phyloP scores from a whole-genome alignment of 2,888 invertebrate genomes.

The Cylindroiulus punctatus region DNA sequence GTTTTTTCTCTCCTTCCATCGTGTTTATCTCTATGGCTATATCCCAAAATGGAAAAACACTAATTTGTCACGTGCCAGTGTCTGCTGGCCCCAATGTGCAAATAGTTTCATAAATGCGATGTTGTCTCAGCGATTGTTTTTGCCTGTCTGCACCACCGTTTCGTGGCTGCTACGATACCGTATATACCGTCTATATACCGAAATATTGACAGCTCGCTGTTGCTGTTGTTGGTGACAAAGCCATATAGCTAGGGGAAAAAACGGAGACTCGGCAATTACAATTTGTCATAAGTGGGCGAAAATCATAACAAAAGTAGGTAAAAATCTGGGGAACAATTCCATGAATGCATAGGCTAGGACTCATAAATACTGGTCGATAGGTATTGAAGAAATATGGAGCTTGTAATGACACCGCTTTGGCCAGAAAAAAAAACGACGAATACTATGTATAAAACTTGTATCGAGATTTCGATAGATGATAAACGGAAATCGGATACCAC shows the following conservation, averaged over 20 bases:
- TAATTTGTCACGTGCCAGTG: constrained; percentile 51
- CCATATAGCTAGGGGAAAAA: background rate
- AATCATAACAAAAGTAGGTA: constrained; percentile 38
- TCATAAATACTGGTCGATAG: constrained; percentile 13
- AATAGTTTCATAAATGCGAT: constrained; percentile 45
- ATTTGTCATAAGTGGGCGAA: constrained; percentile 42
- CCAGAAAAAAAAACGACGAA: background rate
- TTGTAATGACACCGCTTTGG: constrained; percentile 2
- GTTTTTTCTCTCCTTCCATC: background rate
- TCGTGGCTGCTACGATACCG: background rate
- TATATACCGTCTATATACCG: background rate
- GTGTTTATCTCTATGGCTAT: constrained; percentile 29
- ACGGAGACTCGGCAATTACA: background rate
- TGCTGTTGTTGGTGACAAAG: constrained; percentile 50
- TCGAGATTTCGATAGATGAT: constrained; percentile 16
- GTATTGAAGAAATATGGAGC: constrained; percentile 23
- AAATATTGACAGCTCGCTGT: background rate
- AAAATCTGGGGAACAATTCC: constrained; percentile 38
- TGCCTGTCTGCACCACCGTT: constrained; percentile 31
- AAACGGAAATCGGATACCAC: background rate
- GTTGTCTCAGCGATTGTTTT: constrained; percentile 39
- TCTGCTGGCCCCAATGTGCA: constrained; percentile 30
- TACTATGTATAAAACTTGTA: background rate
- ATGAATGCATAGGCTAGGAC: constrained; percentile 11
- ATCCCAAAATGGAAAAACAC: constrained; percentile 38